These are phyloP conservation scores for Athalia cordata DNA, from an alignment of 2,888 invertebrate species.

Conservation along the genomic window DNA sequence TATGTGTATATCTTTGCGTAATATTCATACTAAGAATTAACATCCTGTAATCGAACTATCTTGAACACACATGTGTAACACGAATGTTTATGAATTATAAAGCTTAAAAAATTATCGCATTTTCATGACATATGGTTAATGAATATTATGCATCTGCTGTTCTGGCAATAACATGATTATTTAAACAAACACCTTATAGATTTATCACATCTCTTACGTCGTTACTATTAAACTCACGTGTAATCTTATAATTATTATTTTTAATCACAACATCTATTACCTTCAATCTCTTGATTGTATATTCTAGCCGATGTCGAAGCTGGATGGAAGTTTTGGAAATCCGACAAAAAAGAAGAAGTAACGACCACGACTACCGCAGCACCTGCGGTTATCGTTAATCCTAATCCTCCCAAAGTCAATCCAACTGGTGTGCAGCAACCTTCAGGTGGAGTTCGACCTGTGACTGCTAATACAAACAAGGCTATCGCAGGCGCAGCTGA, in stretches of 20 bases:
- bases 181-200: too few species aligned
- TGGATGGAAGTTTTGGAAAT: slow-evolving; percentile 69
- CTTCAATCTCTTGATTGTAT: neutral
- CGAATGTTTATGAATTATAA: too few species aligned
- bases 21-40: neutral
- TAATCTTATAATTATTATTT: too few species aligned
- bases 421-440: slow-evolving; percentile 6
- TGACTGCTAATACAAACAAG: slow-evolving; percentile 52
- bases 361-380: slow-evolving; percentile 46
- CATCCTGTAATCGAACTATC: too few species aligned
- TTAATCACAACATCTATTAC: neutral
- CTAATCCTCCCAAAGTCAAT: slow-evolving; percentile 24
- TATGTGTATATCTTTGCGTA: neutral
- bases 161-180: too few species aligned
- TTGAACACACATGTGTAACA: too few species aligned
- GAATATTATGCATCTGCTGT: too few species aligned
- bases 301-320: slow-evolving; percentile 58
- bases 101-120: too few species aligned
- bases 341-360: slow-evolving; percentile 55
- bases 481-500: slow-evolving; percentile 61
- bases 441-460: neutral
- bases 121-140: too few species aligned
- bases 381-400: slow-evolving; percentile 11
- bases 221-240: neutral
- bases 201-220: too few species aligned